Percentiles rank a stretch among this genome's conserved stretches.
These are phyloP conservation scores for Ophion costatus DNA, from an alignment of 2,888 invertebrate species.

Conservation along the genomic window DNA sequence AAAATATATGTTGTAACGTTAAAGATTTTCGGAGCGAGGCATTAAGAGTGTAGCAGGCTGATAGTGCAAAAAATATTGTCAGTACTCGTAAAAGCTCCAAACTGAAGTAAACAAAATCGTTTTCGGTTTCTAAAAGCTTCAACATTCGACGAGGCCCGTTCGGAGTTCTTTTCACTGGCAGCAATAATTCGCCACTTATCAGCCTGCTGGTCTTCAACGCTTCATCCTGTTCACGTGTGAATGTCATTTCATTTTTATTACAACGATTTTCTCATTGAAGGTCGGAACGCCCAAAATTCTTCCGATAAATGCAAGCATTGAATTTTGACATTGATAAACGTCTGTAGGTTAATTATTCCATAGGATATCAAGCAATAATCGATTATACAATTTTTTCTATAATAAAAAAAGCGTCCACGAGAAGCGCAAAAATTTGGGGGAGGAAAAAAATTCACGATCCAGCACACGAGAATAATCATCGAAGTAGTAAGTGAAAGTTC, in stretches of 20 bases:
- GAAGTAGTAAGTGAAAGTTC: neutral
- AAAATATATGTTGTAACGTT: too few relatives aligned
- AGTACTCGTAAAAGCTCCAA: neutral
- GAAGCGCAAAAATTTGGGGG: conserved; percentile 25
- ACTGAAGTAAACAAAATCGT: neutral
- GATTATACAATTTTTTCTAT: conserved; percentile 59
- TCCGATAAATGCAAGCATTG: conserved; percentile 32
- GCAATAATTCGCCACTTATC: neutral
- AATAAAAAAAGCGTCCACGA: conserved; percentile 19
- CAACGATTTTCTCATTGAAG: conserved; percentile 29
- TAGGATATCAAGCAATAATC: conserved; percentile 52
- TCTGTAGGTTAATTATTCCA: conserved; percentile 52
- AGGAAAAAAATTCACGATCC: conserved; percentile 9
- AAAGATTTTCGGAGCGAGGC: neutral
- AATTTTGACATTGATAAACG: conserved; percentile 33
- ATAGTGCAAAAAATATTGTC: neutral
- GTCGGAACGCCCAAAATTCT: conserved; percentile 18
- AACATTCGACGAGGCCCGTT: neutral
- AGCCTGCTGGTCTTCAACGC: too few relatives aligned
- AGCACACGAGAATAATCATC: conserved; percentile 3
- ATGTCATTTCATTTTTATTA: conserved; percentile 15
- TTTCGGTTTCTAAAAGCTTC: neutral
- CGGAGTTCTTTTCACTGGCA: neutral
- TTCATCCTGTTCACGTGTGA: too few relatives aligned
- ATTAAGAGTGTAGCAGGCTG: neutral